phyloP scores from a whole-genome alignment of 2,113 vertebrate species.

The Ochotona princeps region DNA sequence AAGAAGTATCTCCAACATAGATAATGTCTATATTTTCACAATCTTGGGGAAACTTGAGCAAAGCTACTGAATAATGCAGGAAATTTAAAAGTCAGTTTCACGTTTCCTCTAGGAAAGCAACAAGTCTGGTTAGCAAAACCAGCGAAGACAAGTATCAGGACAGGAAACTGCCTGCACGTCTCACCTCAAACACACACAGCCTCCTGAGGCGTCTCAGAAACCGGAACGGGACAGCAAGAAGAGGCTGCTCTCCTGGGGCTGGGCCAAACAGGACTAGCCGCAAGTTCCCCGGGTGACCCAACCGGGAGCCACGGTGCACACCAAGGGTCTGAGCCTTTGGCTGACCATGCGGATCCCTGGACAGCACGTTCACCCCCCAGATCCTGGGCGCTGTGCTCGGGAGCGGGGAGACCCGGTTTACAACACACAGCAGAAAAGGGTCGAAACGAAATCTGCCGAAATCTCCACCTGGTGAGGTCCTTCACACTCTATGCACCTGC shows the following conservation, averaged over 20 bases:
- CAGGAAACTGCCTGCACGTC: neutral
- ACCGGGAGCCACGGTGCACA: neutral
- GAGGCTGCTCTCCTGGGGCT: no score
- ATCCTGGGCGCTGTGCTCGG: neutral
- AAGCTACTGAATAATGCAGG: neutral
- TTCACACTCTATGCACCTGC: neutral
- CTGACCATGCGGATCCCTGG: neutral
- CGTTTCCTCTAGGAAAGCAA: neutral
- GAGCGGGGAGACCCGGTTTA: neutral
- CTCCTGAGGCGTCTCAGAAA: neutral
- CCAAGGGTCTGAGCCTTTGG: neutral
- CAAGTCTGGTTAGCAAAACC: constrained; percentile 24
- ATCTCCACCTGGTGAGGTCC: neutral
- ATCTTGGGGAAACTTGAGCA: neutral
- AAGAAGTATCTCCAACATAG: neutral
- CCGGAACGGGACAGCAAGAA: neutral
- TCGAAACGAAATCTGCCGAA: neutral
- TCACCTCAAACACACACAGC: constrained; percentile 23
- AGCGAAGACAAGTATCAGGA: neutral
- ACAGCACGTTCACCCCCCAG: neutral
- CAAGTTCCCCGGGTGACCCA: neutral
- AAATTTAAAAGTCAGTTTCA: neutral
- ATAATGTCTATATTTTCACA: neutral
- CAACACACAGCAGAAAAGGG: neutral
- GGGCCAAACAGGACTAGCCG: neutral